Base-by-base conservation (phyloP, 1,140 invertebrate species). In the Drosophila azteca region DNA sequence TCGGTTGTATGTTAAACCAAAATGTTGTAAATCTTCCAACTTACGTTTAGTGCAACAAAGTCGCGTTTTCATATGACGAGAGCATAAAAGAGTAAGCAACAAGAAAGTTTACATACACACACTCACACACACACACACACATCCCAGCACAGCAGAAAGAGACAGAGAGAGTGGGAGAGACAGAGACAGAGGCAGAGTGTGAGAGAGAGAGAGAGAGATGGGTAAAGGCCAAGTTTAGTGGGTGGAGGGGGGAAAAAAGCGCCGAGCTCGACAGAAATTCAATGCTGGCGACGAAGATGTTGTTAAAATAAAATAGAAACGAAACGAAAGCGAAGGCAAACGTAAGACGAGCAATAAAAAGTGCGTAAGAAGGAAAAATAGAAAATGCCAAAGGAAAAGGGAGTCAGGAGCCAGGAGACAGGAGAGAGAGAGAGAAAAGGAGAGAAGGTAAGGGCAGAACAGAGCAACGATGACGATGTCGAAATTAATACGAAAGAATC, bases 401-500 rank as follows among this genome's bases (percentile, higher is more conserved):
- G 8, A 35, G 9, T 4, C 4, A 54, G 57, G 48, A 39, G 4
- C 3, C 2, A 35, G 31, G 8, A 9, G 31, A 11, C 3, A 39
- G 15, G 43, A 29, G 20, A 13, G 11, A 20, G 17, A 11, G n/a
- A 53, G 43, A 67, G 26, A 8, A 22, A n/a, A 39, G 2, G 9
- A 11, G 11, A 9, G 49, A 52, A 64, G 46, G 26, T 31, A 44
- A 49, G 24, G 50, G 35, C 24, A 63, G 53, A 46, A 62, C 57
- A 82, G 53, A 46, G 65, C 57, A 82, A 79, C 67, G 83, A 87
- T 87, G 84, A 88, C 83, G 83, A 87, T 88, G 83, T 73, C 83
- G 83, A 87, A 87, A 87, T 87, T 87, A 87, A 87, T 87, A 88
- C 83, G 83, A 87, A 82, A 81, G 65, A 87, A 88, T 87, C 83